phyloP scores from a whole-genome alignment of 2,797 vertebrate species.

The Lemur catta region DNA sequence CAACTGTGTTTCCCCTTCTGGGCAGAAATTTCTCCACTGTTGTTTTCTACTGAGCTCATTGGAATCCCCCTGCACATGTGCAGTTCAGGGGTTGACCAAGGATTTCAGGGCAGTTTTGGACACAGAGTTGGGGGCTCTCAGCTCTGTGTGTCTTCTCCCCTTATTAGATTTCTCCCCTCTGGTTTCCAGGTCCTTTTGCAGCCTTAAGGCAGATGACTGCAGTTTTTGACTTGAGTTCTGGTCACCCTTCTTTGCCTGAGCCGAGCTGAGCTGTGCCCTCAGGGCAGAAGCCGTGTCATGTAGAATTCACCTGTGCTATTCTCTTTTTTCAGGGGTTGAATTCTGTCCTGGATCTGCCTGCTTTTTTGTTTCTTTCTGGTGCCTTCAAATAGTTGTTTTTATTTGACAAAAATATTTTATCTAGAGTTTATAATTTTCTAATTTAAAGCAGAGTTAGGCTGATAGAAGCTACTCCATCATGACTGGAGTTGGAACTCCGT shows the following conservation, averaged over 20 bases:
- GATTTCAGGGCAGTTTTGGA: background rate
- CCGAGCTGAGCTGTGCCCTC: background rate
- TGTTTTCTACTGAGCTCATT: background rate
- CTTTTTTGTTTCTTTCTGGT: slow-evolving; percentile 1
- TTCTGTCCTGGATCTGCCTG: background rate
- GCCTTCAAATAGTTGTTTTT: slow-evolving; percentile 3
- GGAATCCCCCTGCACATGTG: background rate
- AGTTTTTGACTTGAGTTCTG: background rate
- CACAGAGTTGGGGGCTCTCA: background rate
- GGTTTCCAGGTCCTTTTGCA: background rate
- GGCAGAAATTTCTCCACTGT: background rate
- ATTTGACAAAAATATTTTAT: background rate
- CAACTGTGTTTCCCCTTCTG: background rate
- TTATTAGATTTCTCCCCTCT: background rate
- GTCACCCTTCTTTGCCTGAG: background rate
- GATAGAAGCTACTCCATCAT: background rate
- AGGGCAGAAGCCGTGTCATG: background rate
- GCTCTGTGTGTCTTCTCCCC: background rate
- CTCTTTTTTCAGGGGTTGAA: background rate
- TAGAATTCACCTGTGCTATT: background rate
- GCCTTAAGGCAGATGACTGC: background rate
- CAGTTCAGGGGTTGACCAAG: background rate
- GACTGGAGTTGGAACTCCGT: background rate
- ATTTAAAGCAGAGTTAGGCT: background rate
- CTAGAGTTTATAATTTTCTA: background rate